Conservation (phyloP, 2,888 invertebrate genomes). For the Plagiodera versicolora region DNA sequence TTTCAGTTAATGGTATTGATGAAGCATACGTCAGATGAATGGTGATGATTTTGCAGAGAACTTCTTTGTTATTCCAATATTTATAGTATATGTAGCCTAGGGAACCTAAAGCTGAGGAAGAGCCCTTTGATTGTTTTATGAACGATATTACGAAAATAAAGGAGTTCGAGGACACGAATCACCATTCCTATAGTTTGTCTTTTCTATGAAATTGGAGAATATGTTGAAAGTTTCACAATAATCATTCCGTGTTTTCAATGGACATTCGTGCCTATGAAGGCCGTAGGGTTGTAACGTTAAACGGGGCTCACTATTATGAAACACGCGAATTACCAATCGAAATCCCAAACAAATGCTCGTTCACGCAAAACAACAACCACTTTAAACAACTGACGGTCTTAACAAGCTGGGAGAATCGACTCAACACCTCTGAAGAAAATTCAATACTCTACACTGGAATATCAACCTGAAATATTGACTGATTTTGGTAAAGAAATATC, state of each 20-base stretch:
- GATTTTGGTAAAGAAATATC: too few relatives aligned
- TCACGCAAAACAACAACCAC: constrained; percentile 57
- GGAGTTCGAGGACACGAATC: too few relatives aligned
- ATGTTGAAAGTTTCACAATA: constrained; percentile 46
- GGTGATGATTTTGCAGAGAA: too few relatives aligned
- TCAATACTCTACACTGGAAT: neutral
- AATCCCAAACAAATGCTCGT: constrained; percentile 57
- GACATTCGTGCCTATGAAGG: constrained; percentile 48
- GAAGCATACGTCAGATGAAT: too few relatives aligned
- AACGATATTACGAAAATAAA: too few relatives aligned
- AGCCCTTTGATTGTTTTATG: too few relatives aligned
- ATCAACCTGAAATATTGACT: too few relatives aligned
- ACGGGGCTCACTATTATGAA: constrained; percentile 52
- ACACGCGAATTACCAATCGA: constrained; percentile 56
- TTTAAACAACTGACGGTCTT: constrained; percentile 52
- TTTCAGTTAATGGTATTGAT: too few relatives aligned
- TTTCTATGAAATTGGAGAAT: constrained; percentile 48
- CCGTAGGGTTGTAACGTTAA: constrained; percentile 54
- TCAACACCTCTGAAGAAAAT: constrained; percentile 18
- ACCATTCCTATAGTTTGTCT: constrained; percentile 32
- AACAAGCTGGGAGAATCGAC: constrained; percentile 38
- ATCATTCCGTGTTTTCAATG: constrained; percentile 49
- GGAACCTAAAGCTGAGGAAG: too few relatives aligned
- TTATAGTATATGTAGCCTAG: too few relatives aligned
- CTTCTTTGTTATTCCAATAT: too few relatives aligned